These are phyloP conservation scores for Stomorhina lunata DNA, from an alignment of 2,888 invertebrate species.

Conservation along the genomic window DNA sequence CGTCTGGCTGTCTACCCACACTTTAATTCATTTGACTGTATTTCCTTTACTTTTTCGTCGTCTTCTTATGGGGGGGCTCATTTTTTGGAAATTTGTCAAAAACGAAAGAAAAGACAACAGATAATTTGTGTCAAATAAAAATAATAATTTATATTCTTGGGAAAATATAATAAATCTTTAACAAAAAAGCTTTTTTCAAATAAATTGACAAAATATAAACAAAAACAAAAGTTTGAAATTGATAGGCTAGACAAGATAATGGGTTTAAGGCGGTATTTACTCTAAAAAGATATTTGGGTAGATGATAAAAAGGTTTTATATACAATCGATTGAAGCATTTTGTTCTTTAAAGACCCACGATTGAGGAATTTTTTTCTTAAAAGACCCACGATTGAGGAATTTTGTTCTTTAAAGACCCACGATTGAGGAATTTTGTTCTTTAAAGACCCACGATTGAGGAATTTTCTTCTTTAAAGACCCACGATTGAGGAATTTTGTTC, in stretches of 20 bases:
- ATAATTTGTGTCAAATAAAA: background rate
- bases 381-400: no score
- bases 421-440: no score
- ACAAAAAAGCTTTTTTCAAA: background rate
- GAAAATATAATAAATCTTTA: slow-evolving; percentile 14
- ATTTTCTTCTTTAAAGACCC: no score
- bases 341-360: no score
- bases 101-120: background rate
- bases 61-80: background rate
- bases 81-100: slow-evolving; percentile 44
- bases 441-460: no score
- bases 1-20: background rate
- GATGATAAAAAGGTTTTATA: no score
- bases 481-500: no score
- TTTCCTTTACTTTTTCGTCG: background rate
- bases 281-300: background rate
- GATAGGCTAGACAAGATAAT: background rate
- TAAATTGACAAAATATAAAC: background rate
- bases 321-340: no score
- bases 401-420: no score
- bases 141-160: slow-evolving; percentile 5
- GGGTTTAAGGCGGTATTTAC: background rate
- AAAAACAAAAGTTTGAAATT: background rate
- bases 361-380: no score
- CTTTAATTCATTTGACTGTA: background rate